These are phyloP conservation scores for Leptodactylus fallax DNA, from an alignment of 2,797 vertebrate species.

Conservation along the genomic window DNA sequence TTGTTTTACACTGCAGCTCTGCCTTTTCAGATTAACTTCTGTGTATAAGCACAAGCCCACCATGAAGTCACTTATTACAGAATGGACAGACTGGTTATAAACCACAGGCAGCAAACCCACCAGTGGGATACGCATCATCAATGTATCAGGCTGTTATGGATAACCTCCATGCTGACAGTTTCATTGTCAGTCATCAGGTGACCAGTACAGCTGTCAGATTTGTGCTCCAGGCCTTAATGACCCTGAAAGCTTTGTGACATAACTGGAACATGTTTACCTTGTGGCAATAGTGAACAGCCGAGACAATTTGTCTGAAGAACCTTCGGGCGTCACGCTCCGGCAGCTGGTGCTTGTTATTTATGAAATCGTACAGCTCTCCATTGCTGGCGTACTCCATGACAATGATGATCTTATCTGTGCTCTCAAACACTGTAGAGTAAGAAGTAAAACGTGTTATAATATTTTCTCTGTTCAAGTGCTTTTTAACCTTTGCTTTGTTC, in stretches of 20 bases:
- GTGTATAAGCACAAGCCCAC: too few relatives aligned
- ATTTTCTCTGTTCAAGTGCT: too few relatives aligned
- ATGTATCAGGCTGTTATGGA: too few relatives aligned
- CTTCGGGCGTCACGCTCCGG: constrained; percentile 79
- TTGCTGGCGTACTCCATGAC: constrained; percentile 85
- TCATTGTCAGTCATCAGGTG: not conserved
- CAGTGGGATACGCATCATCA: not conserved
- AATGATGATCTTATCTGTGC: constrained; percentile 84
- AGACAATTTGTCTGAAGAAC: constrained; percentile 83
- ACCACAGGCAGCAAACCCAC: not conserved
- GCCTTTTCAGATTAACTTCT: too few relatives aligned
- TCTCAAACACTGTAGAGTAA: constrained; percentile 80
- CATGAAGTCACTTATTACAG: not conserved
- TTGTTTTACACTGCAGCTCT: not conserved
- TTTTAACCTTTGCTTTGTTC: not conserved
- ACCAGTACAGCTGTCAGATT: not conserved
- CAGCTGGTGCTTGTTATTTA: constrained; percentile 77
- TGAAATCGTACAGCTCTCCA: constrained; percentile 84
- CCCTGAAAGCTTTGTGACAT: not conserved
- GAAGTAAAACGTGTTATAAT: not conserved
- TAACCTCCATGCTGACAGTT: not conserved
- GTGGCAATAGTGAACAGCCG: constrained; percentile 84
- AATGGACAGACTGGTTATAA: not conserved
- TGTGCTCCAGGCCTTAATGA: not conserved
- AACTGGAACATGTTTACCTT: constrained; percentile 70